phyloP scores from a whole-genome alignment of 1,140 invertebrate genomes.

The Drosophila ambigua region DNA sequence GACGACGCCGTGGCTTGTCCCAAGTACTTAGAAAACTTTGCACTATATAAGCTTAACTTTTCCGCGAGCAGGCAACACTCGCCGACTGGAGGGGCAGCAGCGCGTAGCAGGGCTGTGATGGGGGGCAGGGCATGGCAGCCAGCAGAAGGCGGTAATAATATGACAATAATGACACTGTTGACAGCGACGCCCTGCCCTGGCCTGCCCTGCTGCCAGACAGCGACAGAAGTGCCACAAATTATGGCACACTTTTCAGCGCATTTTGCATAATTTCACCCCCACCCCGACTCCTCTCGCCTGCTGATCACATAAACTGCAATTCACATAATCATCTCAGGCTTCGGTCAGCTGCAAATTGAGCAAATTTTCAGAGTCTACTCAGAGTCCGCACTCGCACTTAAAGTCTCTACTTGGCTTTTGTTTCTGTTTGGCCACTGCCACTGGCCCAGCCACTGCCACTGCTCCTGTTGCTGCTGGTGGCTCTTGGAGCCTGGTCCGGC shows the following conservation, averaged over 20 bases:
- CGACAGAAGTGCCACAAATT: constrained; percentile 19
- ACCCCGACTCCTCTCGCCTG: too few relatives aligned
- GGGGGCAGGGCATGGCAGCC: too few relatives aligned
- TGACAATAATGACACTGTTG: constrained; percentile 73
- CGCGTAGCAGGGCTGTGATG: background rate
- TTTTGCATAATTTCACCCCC: constrained; percentile 34
- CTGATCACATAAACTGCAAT: constrained; percentile 23
- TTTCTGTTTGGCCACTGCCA: background rate
- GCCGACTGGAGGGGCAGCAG: background rate
- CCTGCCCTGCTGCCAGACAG: background rate
- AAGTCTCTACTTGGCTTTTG: constrained; percentile 26
- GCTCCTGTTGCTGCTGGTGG: background rate
- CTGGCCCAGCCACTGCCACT: background rate
- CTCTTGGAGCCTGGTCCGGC: constrained; percentile 15
- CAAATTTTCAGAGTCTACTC: constrained; percentile 15
- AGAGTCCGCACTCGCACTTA: constrained; percentile 14
- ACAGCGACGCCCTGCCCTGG: constrained; percentile 15
- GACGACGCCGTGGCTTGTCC: constrained; percentile 34
- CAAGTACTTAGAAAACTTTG: constrained; percentile 72
- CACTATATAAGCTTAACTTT: constrained; percentile 71
- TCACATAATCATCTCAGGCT: background rate
- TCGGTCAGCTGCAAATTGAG: too few relatives aligned
- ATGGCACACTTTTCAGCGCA: constrained; percentile 43
- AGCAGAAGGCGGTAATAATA: constrained; percentile 57
- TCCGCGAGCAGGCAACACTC: background rate